phyloP scores from a whole-genome alignment of 2,113 vertebrate species.

The Oreotragus oreotragus region DNA sequence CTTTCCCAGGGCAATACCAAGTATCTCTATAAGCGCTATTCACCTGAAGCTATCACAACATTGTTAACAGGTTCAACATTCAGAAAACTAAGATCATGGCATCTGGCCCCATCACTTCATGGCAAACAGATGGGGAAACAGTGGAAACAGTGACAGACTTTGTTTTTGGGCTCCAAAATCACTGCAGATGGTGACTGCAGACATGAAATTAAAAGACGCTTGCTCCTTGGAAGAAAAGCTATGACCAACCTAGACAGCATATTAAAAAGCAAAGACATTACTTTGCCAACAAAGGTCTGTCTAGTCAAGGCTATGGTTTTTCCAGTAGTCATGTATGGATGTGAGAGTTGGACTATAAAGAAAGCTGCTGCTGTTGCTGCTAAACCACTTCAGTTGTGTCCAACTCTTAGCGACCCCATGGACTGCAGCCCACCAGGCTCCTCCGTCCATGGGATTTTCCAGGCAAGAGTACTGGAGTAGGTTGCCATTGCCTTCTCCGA shows the following conservation, averaged over 20 bases:
- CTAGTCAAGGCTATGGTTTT: not conserved
- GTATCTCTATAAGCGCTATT: not conserved
- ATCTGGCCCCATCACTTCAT: not conserved
- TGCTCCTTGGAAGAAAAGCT: not conserved
- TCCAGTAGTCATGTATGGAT: not conserved
- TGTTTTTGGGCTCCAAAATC: not conserved
- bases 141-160: not conserved
- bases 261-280: not conserved
- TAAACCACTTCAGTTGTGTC: not conserved
- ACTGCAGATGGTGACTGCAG: not conserved
- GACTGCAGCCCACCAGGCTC: not conserved
- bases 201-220: not conserved
- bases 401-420: not conserved
- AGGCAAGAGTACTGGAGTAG: not conserved
- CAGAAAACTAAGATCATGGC: not conserved
- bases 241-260: not conserved
- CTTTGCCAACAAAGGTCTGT: not conserved
- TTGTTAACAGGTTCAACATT: not conserved
- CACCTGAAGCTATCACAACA: not conserved
- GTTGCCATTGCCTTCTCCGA: not conserved
- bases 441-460: not conserved
- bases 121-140: not conserved
- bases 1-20: not conserved
- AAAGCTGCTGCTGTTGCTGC: not conserved
- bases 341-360: not conserved